Evolutionary conservation across 2,888 invertebrate genomes (phyloP).

Genomic region (Clostera curtula): DNA sequence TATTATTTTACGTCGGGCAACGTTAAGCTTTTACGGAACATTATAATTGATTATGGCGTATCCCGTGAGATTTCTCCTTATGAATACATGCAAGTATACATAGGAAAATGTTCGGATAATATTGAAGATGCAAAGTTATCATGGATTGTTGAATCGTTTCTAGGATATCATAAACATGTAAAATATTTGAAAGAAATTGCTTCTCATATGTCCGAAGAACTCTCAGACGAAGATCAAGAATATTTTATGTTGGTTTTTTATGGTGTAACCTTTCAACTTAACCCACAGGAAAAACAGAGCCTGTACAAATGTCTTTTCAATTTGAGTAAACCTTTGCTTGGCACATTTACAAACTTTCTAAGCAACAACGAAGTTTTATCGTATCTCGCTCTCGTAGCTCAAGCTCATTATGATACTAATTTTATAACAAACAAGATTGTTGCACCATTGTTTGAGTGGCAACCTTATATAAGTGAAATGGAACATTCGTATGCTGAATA

Average conservation of each 20-base stretch:
- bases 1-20: slow-evolving; percentile 58
- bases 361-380: slow-evolving; percentile 58
- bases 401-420: slow-evolving; percentile 60
- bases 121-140: slow-evolving; percentile 47
- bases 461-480: slow-evolving; percentile 61
- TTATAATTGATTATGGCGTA: slow-evolving; percentile 42
- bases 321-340: slow-evolving; percentile 48
- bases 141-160: slow-evolving; percentile 56
- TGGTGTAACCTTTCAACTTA: slow-evolving; percentile 47
- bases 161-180: slow-evolving; percentile 49
- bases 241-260: slow-evolving; percentile 51
- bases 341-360: slow-evolving; percentile 53
- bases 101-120: slow-evolving; percentile 50
- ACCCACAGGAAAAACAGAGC: slow-evolving; percentile 36
- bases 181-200: slow-evolving; percentile 41
- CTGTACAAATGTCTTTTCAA: slow-evolving; percentile 62
- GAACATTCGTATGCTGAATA: slow-evolving; percentile 47
- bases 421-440: slow-evolving; percentile 68
- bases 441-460: slow-evolving; percentile 61
- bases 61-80: slow-evolving; percentile 41
- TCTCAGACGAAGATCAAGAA: slow-evolving; percentile 45
- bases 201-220: slow-evolving; percentile 36
- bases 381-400: slow-evolving; percentile 59
- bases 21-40: slow-evolving; percentile 50
- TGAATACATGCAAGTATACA: slow-evolving; percentile 55